Base-by-base conservation (phyloP, 2,797 vertebrate genomes). In the Brotula barbata region DNA sequence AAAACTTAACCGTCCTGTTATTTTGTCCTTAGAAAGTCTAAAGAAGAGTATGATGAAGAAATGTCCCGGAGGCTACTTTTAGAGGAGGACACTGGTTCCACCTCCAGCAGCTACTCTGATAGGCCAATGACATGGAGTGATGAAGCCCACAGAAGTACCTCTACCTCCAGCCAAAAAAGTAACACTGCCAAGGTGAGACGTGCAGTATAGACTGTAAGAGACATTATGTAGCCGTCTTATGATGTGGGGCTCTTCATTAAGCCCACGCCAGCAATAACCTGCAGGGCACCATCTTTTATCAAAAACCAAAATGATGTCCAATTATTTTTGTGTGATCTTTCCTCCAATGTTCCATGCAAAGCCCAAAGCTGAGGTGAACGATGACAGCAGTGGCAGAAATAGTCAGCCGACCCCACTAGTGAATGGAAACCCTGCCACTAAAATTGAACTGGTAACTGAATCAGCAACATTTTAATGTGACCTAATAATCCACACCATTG, bases 41-140 rank as follows among this genome's bases (percentile, higher is more conserved):
- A 96, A 81, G 95, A 98, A 71, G 96, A 99, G 76, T 99, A 99
- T 59, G 96, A 98, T 25, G 87, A 91, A 71, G 94, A 98, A 67
- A 80, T 90, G 79, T 88, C 85, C 48, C 85, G 81, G 48, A 81
- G 84, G 77, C 73, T 77, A 68, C 92, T 80, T 5, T 49, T 70
- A 11, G 78, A 83, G 17, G 84, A 87, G 17, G 83, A 85, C 23
- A 31, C 66, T 3, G 89, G 87, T 42, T 89, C 88, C 41, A 77
- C 89, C 1, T 90, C 88, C 78, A 75, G 81, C 53, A 74, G 85
- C 64, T 58, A 78, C 58, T 76, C 74, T 1, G 77, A 89, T 36
- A 79, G 78, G 56, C 71, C 71, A 10, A 11, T 44, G 47, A 51
- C 54, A 57, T 80, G 82, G 25, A 64, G 71, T 7, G 17, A 21